Conservation (phyloP, 2,888 invertebrate genomes). For the Xanthorhoe spadicearia region DNA sequence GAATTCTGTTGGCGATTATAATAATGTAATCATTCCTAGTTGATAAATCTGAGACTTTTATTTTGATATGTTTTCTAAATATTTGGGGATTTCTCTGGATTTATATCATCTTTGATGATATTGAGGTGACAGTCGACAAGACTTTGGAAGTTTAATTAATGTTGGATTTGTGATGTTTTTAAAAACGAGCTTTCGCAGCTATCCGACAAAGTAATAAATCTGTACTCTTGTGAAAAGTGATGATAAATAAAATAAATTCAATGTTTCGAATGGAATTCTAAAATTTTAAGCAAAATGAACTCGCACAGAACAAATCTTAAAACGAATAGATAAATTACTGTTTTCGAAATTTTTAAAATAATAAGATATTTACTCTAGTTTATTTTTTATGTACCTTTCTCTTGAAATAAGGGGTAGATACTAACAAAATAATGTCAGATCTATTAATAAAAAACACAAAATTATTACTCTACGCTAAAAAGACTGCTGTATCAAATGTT, state of each 20-base stretch:
- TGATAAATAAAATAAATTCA: neutral
- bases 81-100: conserved; percentile 21
- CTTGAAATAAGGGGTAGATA: too few species aligned
- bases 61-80: conserved; percentile 11
- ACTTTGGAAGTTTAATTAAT: conserved; percentile 15
- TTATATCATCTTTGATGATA: conserved; percentile 34
- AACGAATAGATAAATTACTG: too few species aligned
- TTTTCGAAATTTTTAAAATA: too few species aligned
- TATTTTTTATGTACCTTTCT: too few species aligned
- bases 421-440: too few species aligned
- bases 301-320: too few species aligned
- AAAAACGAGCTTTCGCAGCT: conserved; percentile 16
- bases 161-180: conserved; percentile 24
- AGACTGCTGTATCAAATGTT: too few species aligned
- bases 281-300: neutral
- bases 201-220: conserved; percentile 12
- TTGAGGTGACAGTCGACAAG: conserved; percentile 31
- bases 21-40: conserved; percentile 12
- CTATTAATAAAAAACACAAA: too few species aligned
- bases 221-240: neutral
- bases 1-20: conserved; percentile 3
- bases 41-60: conserved; percentile 25
- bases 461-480: too few species aligned
- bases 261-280: neutral
- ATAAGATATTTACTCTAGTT: too few species aligned